A percentile compares a stretch with the other conserved stretches of the same genome.
Evolutionary conservation across 1,140 invertebrate genomes (phyloP).

Genomic region (Mercenaria mercenaria): DNA sequence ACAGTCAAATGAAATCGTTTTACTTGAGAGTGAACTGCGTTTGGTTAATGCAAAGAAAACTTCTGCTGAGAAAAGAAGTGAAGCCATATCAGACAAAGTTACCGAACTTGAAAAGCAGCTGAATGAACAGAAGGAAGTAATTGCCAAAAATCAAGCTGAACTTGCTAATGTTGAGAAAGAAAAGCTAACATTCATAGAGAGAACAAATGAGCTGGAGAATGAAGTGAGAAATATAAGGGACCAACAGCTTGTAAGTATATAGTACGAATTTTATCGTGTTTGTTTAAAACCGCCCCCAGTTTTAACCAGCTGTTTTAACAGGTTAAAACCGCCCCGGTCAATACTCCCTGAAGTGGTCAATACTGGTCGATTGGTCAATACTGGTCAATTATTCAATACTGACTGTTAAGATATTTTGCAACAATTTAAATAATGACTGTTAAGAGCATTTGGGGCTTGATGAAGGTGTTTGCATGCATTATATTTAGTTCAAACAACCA

Average conservation of each 20-base stretch:
- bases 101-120: constrained; percentile 58
- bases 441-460: too few relatives aligned
- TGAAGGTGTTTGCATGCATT: too few relatives aligned
- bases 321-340: too few relatives aligned
- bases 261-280: too few relatives aligned
- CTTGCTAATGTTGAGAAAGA: constrained; percentile 6
- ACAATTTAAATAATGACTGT: too few relatives aligned
- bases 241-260: constrained; percentile 6
- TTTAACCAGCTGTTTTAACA: too few relatives aligned
- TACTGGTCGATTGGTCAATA: too few relatives aligned
- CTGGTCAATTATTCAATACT: too few relatives aligned
- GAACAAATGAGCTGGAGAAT: constrained; percentile 25
- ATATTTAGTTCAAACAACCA: too few relatives aligned
- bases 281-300: too few relatives aligned
- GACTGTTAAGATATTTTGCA: too few relatives aligned
- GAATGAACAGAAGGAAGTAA: constrained; percentile 38
- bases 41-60: constrained; percentile 66
- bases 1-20: constrained; percentile 56
- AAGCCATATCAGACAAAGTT: constrained; percentile 57
- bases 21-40: constrained; percentile 65
- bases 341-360: too few relatives aligned
- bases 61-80: constrained; percentile 67
- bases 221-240: constrained; percentile 19
- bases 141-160: constrained; percentile 37
- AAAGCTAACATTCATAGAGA: not conserved